Evolutionary conservation across 1,140 invertebrate species (phyloP).

Genomic region (Zaprionus kolodkinae): DNA sequence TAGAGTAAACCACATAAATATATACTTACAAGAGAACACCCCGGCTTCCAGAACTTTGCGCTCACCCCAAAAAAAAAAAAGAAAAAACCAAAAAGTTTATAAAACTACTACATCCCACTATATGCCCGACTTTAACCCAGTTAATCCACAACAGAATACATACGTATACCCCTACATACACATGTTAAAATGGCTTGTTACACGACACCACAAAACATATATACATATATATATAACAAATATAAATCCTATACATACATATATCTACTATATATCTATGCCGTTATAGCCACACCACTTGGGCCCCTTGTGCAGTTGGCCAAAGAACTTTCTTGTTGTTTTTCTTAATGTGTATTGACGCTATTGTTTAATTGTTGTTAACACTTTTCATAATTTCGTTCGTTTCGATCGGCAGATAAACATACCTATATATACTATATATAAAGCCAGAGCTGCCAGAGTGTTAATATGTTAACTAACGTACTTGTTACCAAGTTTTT

Average conservation of each 20-base stretch:
- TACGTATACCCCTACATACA: slow-evolving; percentile 32
- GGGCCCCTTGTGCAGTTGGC: slow-evolving; percentile 69
- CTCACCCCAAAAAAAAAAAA: slow-evolving; percentile 60
- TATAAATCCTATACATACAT: neutral
- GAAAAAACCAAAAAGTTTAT: too few species aligned
- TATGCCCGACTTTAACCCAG: slow-evolving; percentile 36
- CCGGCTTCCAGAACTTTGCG: slow-evolving; percentile 70
- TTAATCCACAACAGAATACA: slow-evolving; percentile 17
- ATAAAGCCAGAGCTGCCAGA: neutral
- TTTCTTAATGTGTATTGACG: slow-evolving; percentile 66
- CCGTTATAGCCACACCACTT: slow-evolving; percentile 48
- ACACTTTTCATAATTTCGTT: slow-evolving; percentile 63
- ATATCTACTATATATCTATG: slow-evolving; percentile 37
- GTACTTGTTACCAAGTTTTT: slow-evolving; percentile 11
- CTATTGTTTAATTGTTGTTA: slow-evolving; percentile 68
- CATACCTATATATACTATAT: slow-evolving; percentile 10
- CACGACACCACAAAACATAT: slow-evolving; percentile 36
- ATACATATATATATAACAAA: slow-evolving; percentile 15
- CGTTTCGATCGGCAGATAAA: slow-evolving; percentile 50
- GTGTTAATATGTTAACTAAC: slow-evolving; percentile 24
- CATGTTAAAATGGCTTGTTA: slow-evolving; percentile 50
- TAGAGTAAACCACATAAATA: slow-evolving; percentile 46
- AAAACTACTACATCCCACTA: slow-evolving; percentile 8
- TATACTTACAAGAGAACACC: slow-evolving; percentile 48
- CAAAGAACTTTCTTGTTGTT: slow-evolving; percentile 63